Conservation (phyloP, 1,140 invertebrate species). For the Helicoverpa armigera region DNA sequence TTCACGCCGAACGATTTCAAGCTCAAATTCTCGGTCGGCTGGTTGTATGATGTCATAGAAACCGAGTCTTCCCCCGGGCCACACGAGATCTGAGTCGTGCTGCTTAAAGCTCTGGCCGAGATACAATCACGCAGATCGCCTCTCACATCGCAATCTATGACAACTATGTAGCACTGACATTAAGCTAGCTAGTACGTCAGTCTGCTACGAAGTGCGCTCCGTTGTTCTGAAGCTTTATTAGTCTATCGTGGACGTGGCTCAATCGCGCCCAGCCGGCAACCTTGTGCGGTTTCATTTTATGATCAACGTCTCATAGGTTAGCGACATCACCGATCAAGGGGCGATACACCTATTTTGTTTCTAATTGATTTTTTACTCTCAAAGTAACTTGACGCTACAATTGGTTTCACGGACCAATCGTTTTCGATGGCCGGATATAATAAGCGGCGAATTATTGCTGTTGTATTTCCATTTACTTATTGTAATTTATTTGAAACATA, state of each 20-base stretch:
- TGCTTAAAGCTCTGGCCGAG: conserved; percentile 4
- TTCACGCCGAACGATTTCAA: conserved; percentile 6
- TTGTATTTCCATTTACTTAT: not conserved
- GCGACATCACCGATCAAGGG: conserved; percentile 29
- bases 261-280: not conserved
- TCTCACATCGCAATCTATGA: conserved; percentile 9
- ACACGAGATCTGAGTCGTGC: not conserved
- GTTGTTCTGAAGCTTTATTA: conserved; percentile 22
- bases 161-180: not conserved
- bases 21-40: conserved; percentile 8
- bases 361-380: conserved; percentile 2
- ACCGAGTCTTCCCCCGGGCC: not conserved
- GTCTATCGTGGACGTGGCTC: conserved; percentile 3
- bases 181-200: not conserved
- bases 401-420: conserved; percentile 24
- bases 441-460: not conserved
- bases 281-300: conserved; percentile 17
- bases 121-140: conserved; percentile 18
- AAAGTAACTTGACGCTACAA: conserved; percentile 1
- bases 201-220: not conserved
- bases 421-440: not conserved
- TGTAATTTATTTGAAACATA: not conserved
- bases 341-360: not conserved
- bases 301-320: conserved; percentile 29
- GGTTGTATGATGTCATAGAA: conserved; percentile 25